These are phyloP conservation scores for Bombus sibiricus DNA, from an alignment of 1,140 invertebrate species.

Conservation along the genomic window DNA sequence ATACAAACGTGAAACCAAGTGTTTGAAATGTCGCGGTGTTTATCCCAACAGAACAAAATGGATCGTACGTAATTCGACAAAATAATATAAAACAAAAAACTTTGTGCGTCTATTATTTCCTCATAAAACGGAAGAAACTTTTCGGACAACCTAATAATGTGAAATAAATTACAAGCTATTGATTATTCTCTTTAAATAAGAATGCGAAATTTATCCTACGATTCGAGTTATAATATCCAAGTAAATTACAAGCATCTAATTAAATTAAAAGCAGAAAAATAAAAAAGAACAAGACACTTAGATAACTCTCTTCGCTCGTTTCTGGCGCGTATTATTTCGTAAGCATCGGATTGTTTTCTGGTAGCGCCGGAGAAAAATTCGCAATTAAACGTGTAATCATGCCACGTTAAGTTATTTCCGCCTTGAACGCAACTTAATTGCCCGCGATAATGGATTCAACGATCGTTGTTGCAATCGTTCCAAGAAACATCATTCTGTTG, in stretches of 20 bases:
- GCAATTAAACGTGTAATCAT: neutral
- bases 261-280: neutral
- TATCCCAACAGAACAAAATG: too few relatives aligned
- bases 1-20: too few relatives aligned
- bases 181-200: neutral
- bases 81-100: too few relatives aligned
- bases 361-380: neutral
- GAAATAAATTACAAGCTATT: too few relatives aligned
- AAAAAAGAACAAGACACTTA: neutral
- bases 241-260: neutral
- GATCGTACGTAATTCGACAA: too few relatives aligned
- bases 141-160: too few relatives aligned
- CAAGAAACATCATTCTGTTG: neutral
- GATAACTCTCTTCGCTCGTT: neutral
- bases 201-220: neutral
- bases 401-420: conserved; percentile 1
- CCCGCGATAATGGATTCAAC: neutral
- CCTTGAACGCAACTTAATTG: conserved; percentile 10
- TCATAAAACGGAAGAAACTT: too few relatives aligned
- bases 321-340: neutral
- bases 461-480: conserved; percentile 2
- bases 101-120: too few relatives aligned
- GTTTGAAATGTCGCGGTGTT: too few relatives aligned
- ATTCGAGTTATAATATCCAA: neutral
- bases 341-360: neutral